Evolutionary conservation across 2,888 invertebrate species (phyloP).

Genomic region (Troglohyphantes excavatus): DNA sequence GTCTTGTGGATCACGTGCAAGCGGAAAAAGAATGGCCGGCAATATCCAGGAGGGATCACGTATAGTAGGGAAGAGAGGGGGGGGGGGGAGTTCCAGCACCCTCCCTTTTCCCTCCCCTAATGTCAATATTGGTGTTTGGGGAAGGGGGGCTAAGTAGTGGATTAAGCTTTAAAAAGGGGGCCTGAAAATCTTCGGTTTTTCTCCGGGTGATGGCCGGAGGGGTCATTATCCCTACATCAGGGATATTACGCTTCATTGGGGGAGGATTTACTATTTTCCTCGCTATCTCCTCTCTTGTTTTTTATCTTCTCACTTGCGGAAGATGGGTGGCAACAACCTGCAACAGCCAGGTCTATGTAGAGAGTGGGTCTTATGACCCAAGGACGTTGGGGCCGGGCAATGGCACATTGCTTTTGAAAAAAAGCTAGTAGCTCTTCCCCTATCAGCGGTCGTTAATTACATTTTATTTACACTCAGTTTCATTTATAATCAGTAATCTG

Average conservation of each 20-base stretch:
- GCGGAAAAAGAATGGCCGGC: conserved; percentile 71
- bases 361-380: background rate
- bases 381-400: background rate
- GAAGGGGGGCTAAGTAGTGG: conserved; percentile 77
- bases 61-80: too few species aligned
- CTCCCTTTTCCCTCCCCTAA: conserved; percentile 15
- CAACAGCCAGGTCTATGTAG: background rate
- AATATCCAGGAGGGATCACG: conserved; percentile 28
- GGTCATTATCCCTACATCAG: conserved; percentile 78
- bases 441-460: too few species aligned
- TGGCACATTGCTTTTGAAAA: background rate
- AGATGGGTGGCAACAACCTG: background rate
- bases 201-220: conserved; percentile 29
- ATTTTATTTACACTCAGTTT: too few species aligned
- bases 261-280: conserved; percentile 54
- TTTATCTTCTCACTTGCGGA: conserved; percentile 5
- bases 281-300: conserved; percentile 15
- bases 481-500: too few species aligned
- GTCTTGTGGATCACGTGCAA: conserved; percentile 70
- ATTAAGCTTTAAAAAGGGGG: conserved; percentile 79
- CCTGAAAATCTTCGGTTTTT: conserved; percentile 22
- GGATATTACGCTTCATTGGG: conserved; percentile 78
- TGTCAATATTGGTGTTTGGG: conserved; percentile 79
- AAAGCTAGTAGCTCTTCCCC: too few species aligned
- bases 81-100: background rate